phyloP scores from a whole-genome alignment of 2,888 invertebrate genomes.

The Synergus japonicus region DNA sequence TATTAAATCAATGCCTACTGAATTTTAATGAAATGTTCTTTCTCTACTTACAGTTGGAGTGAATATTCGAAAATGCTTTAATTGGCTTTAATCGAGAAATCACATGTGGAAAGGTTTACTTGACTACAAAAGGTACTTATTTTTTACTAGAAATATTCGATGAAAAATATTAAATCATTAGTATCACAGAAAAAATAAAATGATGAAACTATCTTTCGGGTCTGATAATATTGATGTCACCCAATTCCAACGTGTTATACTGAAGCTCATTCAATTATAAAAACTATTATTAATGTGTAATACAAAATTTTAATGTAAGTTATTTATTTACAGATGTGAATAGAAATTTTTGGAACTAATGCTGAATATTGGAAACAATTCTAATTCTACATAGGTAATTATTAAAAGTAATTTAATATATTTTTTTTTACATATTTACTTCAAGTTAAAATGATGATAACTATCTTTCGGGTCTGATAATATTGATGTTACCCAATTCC shows the following conservation, averaged over 20 bases:
- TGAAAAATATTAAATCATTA: not conserved
- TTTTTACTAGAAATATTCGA: slow-evolving; percentile 49
- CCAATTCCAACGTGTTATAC: slow-evolving; percentile 58
- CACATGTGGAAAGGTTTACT: not conserved
- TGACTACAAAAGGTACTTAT: slow-evolving; percentile 43
- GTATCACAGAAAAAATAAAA: slow-evolving; percentile 4
- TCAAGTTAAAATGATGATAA: slow-evolving; percentile 58
- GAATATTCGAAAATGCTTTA: not conserved
- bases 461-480: slow-evolving; percentile 68
- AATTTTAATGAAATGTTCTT: not conserved
- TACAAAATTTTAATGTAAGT: not conserved
- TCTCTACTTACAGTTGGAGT: not conserved
- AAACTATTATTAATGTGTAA: not conserved
- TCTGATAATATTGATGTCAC: slow-evolving; percentile 65
- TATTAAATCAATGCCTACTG: not conserved
- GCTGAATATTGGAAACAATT: not conserved
- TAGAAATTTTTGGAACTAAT: not conserved
- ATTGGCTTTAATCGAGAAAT: not conserved
- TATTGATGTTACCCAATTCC: slow-evolving; percentile 62
- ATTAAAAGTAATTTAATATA: no score
- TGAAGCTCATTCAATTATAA: slow-evolving; percentile 35
- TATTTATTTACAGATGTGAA: not conserved
- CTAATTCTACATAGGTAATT: not conserved
- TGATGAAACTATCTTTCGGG: slow-evolving; percentile 67
- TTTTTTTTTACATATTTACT: not conserved